Conservation (phyloP, 1,140 invertebrate genomes). For the Drosophila fuyamai region DNA sequence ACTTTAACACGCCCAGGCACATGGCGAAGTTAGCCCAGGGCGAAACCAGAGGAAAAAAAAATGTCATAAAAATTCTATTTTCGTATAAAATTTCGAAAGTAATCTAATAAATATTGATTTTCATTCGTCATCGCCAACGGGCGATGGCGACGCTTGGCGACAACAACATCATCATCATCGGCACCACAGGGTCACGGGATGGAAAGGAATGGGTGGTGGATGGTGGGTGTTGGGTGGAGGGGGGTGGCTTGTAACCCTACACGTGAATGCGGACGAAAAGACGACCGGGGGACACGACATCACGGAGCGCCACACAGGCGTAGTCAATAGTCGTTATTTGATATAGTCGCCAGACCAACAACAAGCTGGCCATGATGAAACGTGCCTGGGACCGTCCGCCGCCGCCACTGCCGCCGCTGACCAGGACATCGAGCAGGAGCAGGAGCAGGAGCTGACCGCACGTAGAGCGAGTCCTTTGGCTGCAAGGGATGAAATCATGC, state of each 20-base stretch:
- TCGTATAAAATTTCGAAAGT: slow-evolving; percentile 84
- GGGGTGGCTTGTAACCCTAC: slow-evolving; percentile 69
- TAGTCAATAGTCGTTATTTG: slow-evolving; percentile 83
- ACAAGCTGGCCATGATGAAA: slow-evolving; percentile 77
- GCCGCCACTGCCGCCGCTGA: slow-evolving; percentile 62
- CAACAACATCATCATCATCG: slow-evolving; percentile 52
- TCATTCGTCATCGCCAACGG: slow-evolving; percentile 80
- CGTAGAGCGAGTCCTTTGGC: slow-evolving; percentile 59
- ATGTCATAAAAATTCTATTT: slow-evolving; percentile 84
- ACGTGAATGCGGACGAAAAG: slow-evolving; percentile 59
- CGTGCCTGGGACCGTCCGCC: slow-evolving; percentile 62
- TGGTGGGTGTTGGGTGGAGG: slow-evolving; percentile 2
- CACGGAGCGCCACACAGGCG: slow-evolving; percentile 56
- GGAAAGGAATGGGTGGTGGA: slow-evolving; percentile 6
- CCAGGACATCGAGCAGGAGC: slow-evolving; percentile 54
- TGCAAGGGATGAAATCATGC: slow-evolving; percentile 84
- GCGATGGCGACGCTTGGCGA: slow-evolving; percentile 59
- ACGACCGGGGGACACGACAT: slow-evolving; percentile 33
- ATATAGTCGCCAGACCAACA: slow-evolving; percentile 78
- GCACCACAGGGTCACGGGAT: slow-evolving; percentile 25
- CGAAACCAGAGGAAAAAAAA: slow-evolving; percentile 42
- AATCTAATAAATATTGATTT: slow-evolving; percentile 85
- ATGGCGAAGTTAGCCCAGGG: slow-evolving; percentile 41
- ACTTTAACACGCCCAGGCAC: slow-evolving; percentile 35
- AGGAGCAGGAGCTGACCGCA: slow-evolving; percentile 64